Evolutionary conservation across 2,113 vertebrate species (phyloP), one percentile per base, ranked within the genome.

Genomic region (Nicator chloris): DNA sequence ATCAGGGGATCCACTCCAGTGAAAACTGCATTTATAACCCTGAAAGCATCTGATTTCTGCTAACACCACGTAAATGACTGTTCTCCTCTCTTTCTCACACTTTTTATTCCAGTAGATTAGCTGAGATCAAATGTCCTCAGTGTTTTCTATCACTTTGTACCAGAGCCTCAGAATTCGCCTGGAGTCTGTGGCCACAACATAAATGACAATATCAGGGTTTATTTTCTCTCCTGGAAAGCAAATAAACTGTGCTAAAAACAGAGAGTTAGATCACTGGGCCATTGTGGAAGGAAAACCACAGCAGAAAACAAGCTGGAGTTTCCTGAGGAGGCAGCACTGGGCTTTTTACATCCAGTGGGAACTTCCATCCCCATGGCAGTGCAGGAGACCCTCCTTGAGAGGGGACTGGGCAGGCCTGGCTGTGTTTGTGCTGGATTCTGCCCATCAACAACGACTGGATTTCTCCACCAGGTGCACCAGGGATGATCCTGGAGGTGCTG

Each of bases 191-290:
- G 31, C 76, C 53, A 17, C 72, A 42, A 44, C 1, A 3, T 49
- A 95, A 94, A 30, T 71, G 76, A 92, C 90, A 88, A 86, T 90
- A 92, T 86, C 72, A 44, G 82, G 53, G 88, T 92, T 93, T 96
- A 90, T 95, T 94, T 96, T 94, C 88, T 57, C 86, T 86, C 72
- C 65, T 75, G 88, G 72, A 96, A 93, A 86, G 80, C 76, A 94
- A 95, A 96, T 83, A 94, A 96, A 90, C 95, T 49, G 66, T 49
- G 53, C 88, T 92, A 90, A 92, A 95, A 96, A 8, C 86, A 57
- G 72, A 5, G 70, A 11, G 30, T 96, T 94, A 93, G 37, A 4
- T 93, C 95, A 95, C 11, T 78, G 72, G 72, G 51, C 93, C 79
- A 77, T 26, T 92, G 90, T 96, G 93, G 88, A 77, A 95, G 71